Percentiles rank a stretch among this genome's conserved stretches.
Conservation (phyloP, 2,888 invertebrate species). For the Halictus ligatus region DNA sequence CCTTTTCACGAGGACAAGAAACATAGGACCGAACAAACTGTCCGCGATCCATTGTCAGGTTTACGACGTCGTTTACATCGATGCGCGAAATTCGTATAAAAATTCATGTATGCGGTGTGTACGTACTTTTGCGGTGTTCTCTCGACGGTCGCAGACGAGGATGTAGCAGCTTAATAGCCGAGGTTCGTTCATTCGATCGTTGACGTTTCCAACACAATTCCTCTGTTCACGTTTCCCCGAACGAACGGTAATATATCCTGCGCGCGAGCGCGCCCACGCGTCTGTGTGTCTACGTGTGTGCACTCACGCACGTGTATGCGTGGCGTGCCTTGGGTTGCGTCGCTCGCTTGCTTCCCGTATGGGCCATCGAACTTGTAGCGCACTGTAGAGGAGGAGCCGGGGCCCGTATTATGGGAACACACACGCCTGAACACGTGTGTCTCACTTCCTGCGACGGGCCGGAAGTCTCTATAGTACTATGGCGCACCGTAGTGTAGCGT, state of each 20-base stretch:
- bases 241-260: slow-evolving; percentile 59
- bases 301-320: background rate
- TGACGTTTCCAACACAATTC: slow-evolving; percentile 59
- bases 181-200: slow-evolving; percentile 31
- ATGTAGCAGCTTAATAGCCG: background rate
- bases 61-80: background rate
- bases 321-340: slow-evolving; percentile 40
- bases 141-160: background rate
- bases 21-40: background rate
- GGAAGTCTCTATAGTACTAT: slow-evolving; percentile 83
- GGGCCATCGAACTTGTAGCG: slow-evolving; percentile 67
- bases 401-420: slow-evolving; percentile 79
- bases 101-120: background rate
- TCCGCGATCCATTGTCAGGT: background rate
- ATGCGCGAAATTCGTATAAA: slow-evolving; percentile 1
- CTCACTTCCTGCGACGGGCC: slow-evolving; percentile 82
- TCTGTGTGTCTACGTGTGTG: background rate
- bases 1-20: background rate
- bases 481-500: slow-evolving; percentile 80
- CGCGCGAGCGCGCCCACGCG: slow-evolving; percentile 6
- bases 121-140: slow-evolving; percentile 34
- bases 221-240: slow-evolving; percentile 45
- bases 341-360: slow-evolving; percentile 51
- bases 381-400: slow-evolving; percentile 64
- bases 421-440: slow-evolving; percentile 82